A percentile compares a stretch with the other conserved stretches of the same genome.
phyloP scores from a whole-genome alignment of 2,113 vertebrate genomes.

The Todiramphus chloris region DNA sequence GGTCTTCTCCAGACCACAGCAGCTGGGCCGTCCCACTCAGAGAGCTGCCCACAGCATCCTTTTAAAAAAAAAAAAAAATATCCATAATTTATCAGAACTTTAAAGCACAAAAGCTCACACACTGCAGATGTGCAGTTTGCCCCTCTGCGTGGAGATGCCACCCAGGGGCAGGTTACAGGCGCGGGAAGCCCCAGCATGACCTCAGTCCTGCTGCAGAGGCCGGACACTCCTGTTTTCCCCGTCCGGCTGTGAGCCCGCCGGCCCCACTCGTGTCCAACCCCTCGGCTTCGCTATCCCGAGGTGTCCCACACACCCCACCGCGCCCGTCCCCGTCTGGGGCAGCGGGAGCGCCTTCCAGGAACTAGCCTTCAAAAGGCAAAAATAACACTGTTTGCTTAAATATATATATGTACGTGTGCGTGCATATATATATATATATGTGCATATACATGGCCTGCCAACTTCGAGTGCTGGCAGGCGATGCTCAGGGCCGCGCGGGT shows the following conservation, averaged over 20 bases:
- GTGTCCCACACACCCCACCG: not conserved
- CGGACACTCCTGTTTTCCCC: rapidly evolving
- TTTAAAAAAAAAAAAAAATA: not conserved
- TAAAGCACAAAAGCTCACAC: not conserved
- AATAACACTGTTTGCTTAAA: not conserved
- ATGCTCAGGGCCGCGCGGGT: not conserved
- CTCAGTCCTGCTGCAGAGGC: not conserved
- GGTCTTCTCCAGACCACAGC: not conserved
- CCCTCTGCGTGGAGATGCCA: rapidly evolving
- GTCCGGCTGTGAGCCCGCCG: not conserved
- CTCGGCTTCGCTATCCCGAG: too few relatives aligned
- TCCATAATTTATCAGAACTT: rapidly evolving
- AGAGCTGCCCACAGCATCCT: not conserved
- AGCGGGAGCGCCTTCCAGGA: not conserved
- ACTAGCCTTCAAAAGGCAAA: not conserved
- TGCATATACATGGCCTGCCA: rapidly evolving
- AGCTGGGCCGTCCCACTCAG: too few relatives aligned
- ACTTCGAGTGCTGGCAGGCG: not conserved
- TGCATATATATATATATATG: rapidly evolving
- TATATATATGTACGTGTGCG: rapidly evolving
- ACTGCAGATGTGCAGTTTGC: rapidly evolving
- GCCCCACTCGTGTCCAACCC: not conserved
- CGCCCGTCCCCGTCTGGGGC: not conserved
- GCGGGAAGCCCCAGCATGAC: rapidly evolving
- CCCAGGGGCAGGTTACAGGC: not conserved